Percentiles rank a stretch among this genome's conserved stretches.
Conservation (phyloP, 2,888 invertebrate species). For the Doris montereyensis region DNA sequence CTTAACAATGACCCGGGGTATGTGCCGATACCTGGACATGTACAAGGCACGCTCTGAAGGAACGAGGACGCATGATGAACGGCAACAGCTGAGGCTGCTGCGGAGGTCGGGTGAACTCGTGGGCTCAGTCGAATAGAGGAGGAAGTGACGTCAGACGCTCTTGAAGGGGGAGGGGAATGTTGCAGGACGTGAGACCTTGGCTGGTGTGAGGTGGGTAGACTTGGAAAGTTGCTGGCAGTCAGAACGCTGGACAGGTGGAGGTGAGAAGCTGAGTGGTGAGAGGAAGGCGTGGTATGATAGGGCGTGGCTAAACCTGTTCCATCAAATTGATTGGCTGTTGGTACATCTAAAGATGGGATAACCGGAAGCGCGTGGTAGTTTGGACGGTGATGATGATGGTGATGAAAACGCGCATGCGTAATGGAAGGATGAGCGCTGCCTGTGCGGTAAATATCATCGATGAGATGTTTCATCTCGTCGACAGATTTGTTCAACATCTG, state of each 20-base stretch:
- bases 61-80: neutral
- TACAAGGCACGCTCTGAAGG: neutral
- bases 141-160: too few species aligned
- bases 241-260: neutral
- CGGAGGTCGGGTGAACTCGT: neutral
- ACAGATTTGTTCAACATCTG: conserved; percentile 57
- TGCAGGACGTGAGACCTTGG: too few species aligned
- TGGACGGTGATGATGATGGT: neutral
- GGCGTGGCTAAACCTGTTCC: too few species aligned
- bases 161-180: neutral
- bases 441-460: conserved; percentile 54
- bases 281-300: neutral
- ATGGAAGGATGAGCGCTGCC: conserved; percentile 30
- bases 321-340: too few species aligned
- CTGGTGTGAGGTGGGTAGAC: neutral
- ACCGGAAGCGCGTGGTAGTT: neutral
- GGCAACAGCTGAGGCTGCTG: neutral
- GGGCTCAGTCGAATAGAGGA: too few species aligned
- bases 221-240: neutral
- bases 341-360: neutral
- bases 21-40: neutral
- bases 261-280: neutral
- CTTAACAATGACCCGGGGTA: neutral
- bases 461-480: conserved; percentile 57
- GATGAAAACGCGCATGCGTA: neutral